Evolutionary conservation across 2,113 vertebrate species (phyloP), one percentile per base, ranked within the genome.

Genomic region (Mastomys natalensis): DNA sequence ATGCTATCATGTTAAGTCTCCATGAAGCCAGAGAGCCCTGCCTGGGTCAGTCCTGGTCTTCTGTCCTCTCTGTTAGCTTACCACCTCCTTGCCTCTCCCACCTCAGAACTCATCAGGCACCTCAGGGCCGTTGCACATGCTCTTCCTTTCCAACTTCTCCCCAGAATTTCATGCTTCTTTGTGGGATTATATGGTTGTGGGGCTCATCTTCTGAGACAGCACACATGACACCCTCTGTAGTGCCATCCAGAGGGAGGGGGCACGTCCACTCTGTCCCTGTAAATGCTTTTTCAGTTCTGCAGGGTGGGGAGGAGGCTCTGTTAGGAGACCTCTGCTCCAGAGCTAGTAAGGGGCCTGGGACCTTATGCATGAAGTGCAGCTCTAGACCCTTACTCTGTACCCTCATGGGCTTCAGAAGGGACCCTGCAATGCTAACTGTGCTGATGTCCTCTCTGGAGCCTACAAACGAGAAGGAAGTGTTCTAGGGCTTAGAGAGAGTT

Each of bases 141-240:
- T 7, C 26, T 21, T 8, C 4, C n/a, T 37, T 13, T 45, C 29
- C 43, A 2, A 34, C 55, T 37, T 31, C 37, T 13, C 22, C 74
- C 81, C 9, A 43, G 58, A 37, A 22, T 34, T 84, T n/a, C 29
- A 2, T 10, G 81, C 1, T 90, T 82, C 82, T 55, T 22, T 60
- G 77, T 19, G 53, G 40, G 43, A 77, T 3, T 4, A 22, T 19
- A 43, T 29, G 26, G 53, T 7, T 40, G 55, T 37, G 58, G 45
- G 29, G 55, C 45, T 64, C 26, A 24, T 68, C 77, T 74, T 26
- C 86, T 72, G 3, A 5, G 10, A 19, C 70, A 16, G 48, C 17
- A 0, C 17, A 0, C 4, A 40, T 34, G 66, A 9, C 0, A 21
- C 34, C 43, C 48, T 21, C 40, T 64, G 48, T 55, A 37, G 22